phyloP scores from a whole-genome alignment of 2,113 vertebrate genomes.

The Oostethus manadensis region DNA sequence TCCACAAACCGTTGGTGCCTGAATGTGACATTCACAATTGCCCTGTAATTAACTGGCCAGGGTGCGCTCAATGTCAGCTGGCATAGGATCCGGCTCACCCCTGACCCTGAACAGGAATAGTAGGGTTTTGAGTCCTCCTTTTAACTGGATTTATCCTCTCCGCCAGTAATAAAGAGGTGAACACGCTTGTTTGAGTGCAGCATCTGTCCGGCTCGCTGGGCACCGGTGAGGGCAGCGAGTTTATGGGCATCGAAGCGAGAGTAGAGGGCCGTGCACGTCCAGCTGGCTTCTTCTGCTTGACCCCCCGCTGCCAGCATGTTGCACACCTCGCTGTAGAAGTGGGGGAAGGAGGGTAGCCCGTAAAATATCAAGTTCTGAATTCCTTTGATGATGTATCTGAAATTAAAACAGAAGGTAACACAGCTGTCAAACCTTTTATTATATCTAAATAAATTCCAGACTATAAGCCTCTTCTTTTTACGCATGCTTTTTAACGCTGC shows the following conservation, averaged over 20 bases:
- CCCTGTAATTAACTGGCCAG: no score
- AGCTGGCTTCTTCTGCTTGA: slow-evolving; percentile 77
- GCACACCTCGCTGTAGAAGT: slow-evolving; percentile 96
- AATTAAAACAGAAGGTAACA: background rate
- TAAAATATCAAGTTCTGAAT: slow-evolving; percentile 94
- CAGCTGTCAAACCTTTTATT: background rate
- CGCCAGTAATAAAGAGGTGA: slow-evolving; percentile 93
- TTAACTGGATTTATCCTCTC: slow-evolving; percentile 62
- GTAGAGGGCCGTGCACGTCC: slow-evolving; percentile 90
- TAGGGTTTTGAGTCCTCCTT: background rate
- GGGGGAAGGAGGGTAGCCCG: slow-evolving; percentile 85
- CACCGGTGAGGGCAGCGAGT: slow-evolving; percentile 81
- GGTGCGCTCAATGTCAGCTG: no score
- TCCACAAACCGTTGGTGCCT: no score
- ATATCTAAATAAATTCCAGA: no score
- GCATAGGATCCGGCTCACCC: no score
- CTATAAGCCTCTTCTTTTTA: no score
- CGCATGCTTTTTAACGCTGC: no score
- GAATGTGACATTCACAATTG: no score
- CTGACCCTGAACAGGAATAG: no score
- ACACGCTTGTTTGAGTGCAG: slow-evolving; percentile 83
- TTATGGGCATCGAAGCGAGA: slow-evolving; percentile 87
- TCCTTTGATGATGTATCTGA: slow-evolving; percentile 87
- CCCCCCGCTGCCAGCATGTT: slow-evolving; percentile 84
- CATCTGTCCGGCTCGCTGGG: slow-evolving; percentile 90